A percentile compares a stretch with the other conserved stretches of the same genome.
Conservation (phyloP, 2,113 vertebrate species). For the Paramisgurnus dabryanus region DNA sequence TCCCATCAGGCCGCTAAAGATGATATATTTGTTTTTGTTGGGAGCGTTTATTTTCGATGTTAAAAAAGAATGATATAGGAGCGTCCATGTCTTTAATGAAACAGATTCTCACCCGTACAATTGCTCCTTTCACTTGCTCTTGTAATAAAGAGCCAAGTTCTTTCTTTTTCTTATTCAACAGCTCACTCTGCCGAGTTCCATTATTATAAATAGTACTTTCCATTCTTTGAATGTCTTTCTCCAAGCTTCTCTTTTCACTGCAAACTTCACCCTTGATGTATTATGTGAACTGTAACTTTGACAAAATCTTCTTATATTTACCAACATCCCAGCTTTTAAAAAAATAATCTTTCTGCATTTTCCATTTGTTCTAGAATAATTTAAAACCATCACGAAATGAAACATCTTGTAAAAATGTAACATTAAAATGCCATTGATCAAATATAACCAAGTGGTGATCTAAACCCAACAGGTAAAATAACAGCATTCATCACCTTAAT, state of each 20-base stretch:
- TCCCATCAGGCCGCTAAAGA: no score
- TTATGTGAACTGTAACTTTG: neutral
- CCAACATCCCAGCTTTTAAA: slow-evolving; percentile 6
- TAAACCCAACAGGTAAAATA: neutral
- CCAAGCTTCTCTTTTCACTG: neutral
- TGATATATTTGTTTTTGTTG: neutral
- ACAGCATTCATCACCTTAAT: neutral
- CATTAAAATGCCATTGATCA: neutral
- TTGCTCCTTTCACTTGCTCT: no score
- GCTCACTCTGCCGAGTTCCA: no score
- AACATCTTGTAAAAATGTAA: neutral
- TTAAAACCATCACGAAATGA: neutral
- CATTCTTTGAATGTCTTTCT: neutral
- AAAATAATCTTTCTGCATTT: neutral
- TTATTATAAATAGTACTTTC: neutral
- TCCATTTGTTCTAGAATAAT: no score
- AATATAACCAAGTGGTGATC: neutral
- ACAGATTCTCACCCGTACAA: neutral
- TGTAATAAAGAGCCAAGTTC: no score
- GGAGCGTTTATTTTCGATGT: neutral
- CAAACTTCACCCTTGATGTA: neutral
- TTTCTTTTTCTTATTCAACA: no score
- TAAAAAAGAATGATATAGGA: neutral
- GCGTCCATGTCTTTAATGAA: neutral
- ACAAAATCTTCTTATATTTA: slow-evolving; percentile 6